Evolutionary conservation across 2,113 vertebrate genomes (phyloP).

Genomic region (Manacus vitellinus): DNA sequence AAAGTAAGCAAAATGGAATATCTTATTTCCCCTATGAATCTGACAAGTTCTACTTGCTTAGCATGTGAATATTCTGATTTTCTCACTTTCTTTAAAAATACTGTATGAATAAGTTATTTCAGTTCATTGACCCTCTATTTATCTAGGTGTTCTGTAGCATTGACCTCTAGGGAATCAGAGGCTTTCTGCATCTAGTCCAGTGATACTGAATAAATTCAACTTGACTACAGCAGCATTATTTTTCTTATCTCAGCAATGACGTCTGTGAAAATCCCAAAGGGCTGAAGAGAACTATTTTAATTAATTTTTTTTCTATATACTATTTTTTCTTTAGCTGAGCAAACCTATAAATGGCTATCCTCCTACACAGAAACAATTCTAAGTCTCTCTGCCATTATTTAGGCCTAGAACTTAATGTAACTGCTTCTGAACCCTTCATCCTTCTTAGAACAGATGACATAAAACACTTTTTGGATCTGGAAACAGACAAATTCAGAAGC

Average conservation of each 20-base stretch:
- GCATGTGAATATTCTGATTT: neutral
- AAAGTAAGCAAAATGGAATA: slow-evolving; percentile 81
- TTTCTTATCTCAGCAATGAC: slow-evolving; percentile 7
- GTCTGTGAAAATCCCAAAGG: slow-evolving; percentile 22
- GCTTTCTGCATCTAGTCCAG: neutral
- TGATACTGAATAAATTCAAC: neutral
- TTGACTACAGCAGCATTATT: neutral
- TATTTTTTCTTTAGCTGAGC: slow-evolving; percentile 41
- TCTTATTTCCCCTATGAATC: neutral
- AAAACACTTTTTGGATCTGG: neutral
- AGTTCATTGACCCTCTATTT: neutral
- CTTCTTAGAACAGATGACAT: neutral
- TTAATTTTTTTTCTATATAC: slow-evolving; percentile 25
- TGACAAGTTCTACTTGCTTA: neutral
- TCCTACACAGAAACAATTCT: slow-evolving; percentile 31
- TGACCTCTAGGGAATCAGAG: neutral
- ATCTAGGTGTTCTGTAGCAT: neutral
- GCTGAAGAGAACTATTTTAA: slow-evolving; percentile 55
- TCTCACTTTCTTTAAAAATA: neutral
- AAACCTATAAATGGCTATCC: slow-evolving; percentile 50
- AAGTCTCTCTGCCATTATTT: neutral
- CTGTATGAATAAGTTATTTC: neutral
- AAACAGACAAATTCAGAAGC: neutral
- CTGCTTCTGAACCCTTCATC: neutral
- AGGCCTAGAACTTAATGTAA: slow-evolving; percentile 25